A percentile compares a stretch with the other conserved stretches of the same genome.
Evolutionary conservation across 2,113 vertebrate genomes (phyloP).

Genomic region (Callospermophilus lateralis): DNA sequence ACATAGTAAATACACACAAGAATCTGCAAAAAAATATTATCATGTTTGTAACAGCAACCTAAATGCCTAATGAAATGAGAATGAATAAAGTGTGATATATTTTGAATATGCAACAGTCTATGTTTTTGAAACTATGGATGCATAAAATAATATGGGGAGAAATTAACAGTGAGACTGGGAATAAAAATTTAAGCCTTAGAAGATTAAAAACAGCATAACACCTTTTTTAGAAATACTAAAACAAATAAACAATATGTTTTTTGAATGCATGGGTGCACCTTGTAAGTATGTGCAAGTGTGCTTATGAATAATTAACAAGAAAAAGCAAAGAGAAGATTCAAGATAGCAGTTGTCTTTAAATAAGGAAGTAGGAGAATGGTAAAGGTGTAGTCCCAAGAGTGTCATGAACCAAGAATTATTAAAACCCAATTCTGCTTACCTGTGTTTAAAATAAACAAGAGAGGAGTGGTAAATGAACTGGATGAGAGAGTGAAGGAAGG

Average conservation of each 20-base stretch:
- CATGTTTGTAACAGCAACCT: background rate
- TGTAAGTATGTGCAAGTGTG: too few species aligned
- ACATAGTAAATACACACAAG: background rate
- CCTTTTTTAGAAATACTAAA: background rate
- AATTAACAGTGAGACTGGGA: background rate
- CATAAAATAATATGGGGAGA: background rate
- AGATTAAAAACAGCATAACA: background rate
- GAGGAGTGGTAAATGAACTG: background rate
- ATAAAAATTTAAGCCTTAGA: background rate
- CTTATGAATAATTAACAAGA: background rate
- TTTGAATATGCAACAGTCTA: background rate
- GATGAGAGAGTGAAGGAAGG: background rate
- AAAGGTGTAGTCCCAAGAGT: background rate
- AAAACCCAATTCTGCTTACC: background rate
- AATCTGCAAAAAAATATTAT: background rate
- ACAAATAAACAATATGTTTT: background rate
- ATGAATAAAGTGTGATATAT: background rate
- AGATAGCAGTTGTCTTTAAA: background rate
- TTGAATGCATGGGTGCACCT: background rate
- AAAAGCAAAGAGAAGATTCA: background rate
- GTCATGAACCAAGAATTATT: background rate
- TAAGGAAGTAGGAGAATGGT: too few species aligned
- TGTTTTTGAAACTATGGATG: background rate
- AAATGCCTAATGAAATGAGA: background rate
- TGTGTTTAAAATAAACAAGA: slow-evolving; percentile 14